Evolutionary conservation across 2,888 invertebrate species (phyloP), one percentile per base, ranked within the genome.

Genomic region (Tubulanus polymorphus): DNA sequence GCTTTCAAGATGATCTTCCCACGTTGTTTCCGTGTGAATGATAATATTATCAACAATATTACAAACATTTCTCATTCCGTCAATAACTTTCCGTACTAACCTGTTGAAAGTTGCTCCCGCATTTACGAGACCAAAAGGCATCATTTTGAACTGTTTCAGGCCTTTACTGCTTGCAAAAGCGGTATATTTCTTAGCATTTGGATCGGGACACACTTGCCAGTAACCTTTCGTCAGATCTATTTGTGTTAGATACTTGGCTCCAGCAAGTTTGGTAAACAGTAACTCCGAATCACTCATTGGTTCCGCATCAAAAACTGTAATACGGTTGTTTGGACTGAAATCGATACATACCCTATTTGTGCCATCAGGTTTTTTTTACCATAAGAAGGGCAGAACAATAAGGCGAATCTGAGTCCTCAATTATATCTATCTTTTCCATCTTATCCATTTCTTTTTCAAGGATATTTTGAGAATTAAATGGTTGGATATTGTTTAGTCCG

Each of bases 271-370:
- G 1, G 55, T 47, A 61, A 65, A 64, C 5, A 67, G 60, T 25
- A 59, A 57, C 5, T 66, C 66, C 12, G 53, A 25, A 30, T 63
- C 59, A 3, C 55, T 56, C 48, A 67, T 60, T 6, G 65, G 63
- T 51, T 67, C 69, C 3, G 59, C 52, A 48, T 64, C 64, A 57
- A 63, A 67, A 1, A 57, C 47, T 2, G 63, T 63, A 1, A 62
- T 32, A 10, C 37, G 37, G 45, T 68, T 69, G 2, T 62, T 20
- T 15, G 23, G 37, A 25, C 66, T 35, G 29, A 60, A 62, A 54
- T 67, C 63, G 35, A 65, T 59, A 53, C 63, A 64, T 37, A 63
- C 59, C 26, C 65, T 50, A 35, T 53, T 58, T 1, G 54, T 50
- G 3, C 53, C 50, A 54, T 63, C 66, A 23, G 49, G 48, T 37